These are phyloP conservation scores for Bombus superbus DNA, from an alignment of 1,140 invertebrate species.

Conservation along the genomic window DNA sequence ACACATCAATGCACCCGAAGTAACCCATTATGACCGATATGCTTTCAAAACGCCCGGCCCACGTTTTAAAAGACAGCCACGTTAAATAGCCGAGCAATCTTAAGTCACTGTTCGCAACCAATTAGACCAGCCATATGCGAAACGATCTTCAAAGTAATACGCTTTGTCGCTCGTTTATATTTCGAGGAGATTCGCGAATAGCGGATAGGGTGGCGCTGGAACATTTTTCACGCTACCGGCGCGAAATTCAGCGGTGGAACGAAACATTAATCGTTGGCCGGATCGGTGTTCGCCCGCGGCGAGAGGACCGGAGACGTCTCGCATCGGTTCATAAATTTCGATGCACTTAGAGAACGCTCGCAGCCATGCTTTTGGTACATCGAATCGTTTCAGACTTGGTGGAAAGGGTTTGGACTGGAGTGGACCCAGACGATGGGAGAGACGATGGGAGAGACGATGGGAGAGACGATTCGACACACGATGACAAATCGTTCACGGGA, in stretches of 20 bases:
- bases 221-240: conserved; percentile 66
- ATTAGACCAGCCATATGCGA: conserved; percentile 43
- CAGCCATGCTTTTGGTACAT: conserved; percentile 35
- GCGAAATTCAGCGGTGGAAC: conserved; percentile 59
- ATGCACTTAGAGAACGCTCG: conserved; percentile 64
- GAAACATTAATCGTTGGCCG: conserved; percentile 64
- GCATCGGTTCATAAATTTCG: conserved; percentile 70
- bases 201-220: conserved; percentile 11
- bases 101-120: conserved; percentile 24
- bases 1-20: no score
- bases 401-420: background rate
- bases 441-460: background rate
- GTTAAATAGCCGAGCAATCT: conserved; percentile 32
- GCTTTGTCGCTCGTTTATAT: background rate
- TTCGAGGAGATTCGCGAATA: background rate
- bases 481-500: conserved; percentile 59
- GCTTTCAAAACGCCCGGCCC: no score
- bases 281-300: conserved; percentile 40
- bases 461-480: conserved; percentile 19
- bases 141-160: background rate
- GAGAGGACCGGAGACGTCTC: background rate
- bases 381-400: conserved; percentile 11
- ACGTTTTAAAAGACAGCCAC: background rate
- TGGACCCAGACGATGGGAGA: background rate
- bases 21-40: no score